Evolutionary conservation across 2,888 invertebrate genomes (phyloP).

Genomic region (Agrypnus murinus): DNA sequence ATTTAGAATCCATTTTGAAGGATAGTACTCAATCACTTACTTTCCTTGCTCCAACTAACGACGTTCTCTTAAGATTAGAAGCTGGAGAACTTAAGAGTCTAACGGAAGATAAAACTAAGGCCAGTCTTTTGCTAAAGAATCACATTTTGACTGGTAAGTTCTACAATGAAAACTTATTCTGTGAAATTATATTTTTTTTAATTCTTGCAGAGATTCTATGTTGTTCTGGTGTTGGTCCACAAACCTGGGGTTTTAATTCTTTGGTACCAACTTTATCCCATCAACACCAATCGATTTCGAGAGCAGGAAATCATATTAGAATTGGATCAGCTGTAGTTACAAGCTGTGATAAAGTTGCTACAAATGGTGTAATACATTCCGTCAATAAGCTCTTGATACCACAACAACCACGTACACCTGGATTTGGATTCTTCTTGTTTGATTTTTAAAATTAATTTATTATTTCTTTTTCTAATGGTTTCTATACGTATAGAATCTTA

Average conservation of each 20-base stretch:
- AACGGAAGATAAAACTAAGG: constrained; percentile 71
- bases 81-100: constrained; percentile 71
- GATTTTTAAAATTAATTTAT: constrained; percentile 62
- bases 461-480: neutral
- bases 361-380: constrained; percentile 76
- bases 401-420: constrained; percentile 60
- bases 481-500: constrained; percentile 38
- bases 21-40: constrained; percentile 72
- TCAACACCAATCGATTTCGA: constrained; percentile 65
- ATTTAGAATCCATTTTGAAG: constrained; percentile 71
- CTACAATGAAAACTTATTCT: no score
- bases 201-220: constrained; percentile 68
- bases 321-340: constrained; percentile 67
- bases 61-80: constrained; percentile 73
- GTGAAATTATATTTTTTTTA: no score
- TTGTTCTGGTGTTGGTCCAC: constrained; percentile 68
- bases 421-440: constrained; percentile 66
- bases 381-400: constrained; percentile 74
- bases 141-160: constrained; percentile 73
- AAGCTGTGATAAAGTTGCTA: constrained; percentile 73
- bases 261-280: constrained; percentile 65
- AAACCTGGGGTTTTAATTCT: constrained; percentile 68
- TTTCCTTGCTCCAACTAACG: constrained; percentile 76
- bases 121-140: constrained; percentile 71
- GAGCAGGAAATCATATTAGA: constrained; percentile 64